These are phyloP conservation scores for Apostichopus californicus DNA, from an alignment of 35 echinoderm and acorn worm genomes.

Conservation along the genomic window DNA sequence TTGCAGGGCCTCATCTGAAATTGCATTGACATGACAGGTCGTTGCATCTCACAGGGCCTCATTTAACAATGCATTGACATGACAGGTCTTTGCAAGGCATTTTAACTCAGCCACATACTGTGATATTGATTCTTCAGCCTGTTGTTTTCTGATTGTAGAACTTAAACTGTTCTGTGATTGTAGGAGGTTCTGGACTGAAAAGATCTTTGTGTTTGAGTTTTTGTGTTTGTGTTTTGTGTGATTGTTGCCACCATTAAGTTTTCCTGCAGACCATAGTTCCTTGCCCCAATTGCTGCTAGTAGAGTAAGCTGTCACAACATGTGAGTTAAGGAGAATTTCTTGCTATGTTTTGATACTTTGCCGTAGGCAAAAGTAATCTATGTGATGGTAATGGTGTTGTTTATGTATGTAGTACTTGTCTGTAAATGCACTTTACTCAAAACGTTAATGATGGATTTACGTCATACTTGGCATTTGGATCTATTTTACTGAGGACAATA, in stretches of 20 bases:
- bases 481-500: no score
- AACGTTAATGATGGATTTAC: no score
- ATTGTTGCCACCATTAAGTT: not conserved
- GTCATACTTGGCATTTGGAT: no score
- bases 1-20: not conserved
- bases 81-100: not conserved
- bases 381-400: no score
- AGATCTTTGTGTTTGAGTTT: not conserved
- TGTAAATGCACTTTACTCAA: no score
- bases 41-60: not conserved
- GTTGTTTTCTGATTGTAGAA: constrained; percentile 1
- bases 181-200: not conserved
- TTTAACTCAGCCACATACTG: constrained; percentile 19
- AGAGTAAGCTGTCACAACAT: no score
- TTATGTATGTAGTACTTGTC: no score
- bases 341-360: no score
- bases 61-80: constrained; percentile 1
- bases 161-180: not conserved
- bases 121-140: not conserved
- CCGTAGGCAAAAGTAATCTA: no score
- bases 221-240: not conserved
- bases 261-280: not conserved
- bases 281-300: no score
- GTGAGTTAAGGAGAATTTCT: no score
- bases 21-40: not conserved